Evolutionary conservation across 2,888 invertebrate genomes (phyloP).

Genomic region (Habrosyne pyritoides): DNA sequence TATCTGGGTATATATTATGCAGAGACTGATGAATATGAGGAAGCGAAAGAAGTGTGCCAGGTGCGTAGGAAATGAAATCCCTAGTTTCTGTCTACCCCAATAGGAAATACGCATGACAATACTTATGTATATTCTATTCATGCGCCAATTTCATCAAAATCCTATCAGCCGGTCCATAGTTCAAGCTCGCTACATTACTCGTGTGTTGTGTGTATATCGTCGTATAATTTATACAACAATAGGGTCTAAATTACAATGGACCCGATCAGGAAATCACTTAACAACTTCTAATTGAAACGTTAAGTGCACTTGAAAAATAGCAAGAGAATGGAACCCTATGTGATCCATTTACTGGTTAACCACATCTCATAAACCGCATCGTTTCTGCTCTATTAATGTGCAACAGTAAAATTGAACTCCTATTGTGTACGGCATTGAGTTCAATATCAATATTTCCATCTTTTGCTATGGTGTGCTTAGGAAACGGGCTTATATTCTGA

Average conservation of each 20-base stretch:
- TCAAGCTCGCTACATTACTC: too few species aligned
- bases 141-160: too few species aligned
- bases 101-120: too few species aligned
- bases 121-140: too few species aligned
- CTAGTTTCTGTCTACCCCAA: too few species aligned
- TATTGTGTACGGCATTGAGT: slow-evolving; percentile 42
- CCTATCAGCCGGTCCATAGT: too few species aligned
- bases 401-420: slow-evolving; percentile 35
- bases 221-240: too few species aligned
- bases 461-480: slow-evolving; percentile 32
- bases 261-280: background rate
- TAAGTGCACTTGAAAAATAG: background rate
- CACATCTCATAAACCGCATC: slow-evolving; percentile 34
- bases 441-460: slow-evolving; percentile 42
- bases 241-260: background rate
- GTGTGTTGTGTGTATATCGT: too few species aligned
- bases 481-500: slow-evolving; percentile 26
- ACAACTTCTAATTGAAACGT: background rate
- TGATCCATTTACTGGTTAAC: slow-evolving; percentile 22
- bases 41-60: too few species aligned
- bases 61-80: too few species aligned
- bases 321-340: slow-evolving; percentile 25
- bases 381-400: slow-evolving; percentile 25
- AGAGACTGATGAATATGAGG: too few species aligned
- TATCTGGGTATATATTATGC: too few species aligned